Base-by-base conservation (phyloP, 2,113 vertebrate species). In the Platysteira castanea region DNA sequence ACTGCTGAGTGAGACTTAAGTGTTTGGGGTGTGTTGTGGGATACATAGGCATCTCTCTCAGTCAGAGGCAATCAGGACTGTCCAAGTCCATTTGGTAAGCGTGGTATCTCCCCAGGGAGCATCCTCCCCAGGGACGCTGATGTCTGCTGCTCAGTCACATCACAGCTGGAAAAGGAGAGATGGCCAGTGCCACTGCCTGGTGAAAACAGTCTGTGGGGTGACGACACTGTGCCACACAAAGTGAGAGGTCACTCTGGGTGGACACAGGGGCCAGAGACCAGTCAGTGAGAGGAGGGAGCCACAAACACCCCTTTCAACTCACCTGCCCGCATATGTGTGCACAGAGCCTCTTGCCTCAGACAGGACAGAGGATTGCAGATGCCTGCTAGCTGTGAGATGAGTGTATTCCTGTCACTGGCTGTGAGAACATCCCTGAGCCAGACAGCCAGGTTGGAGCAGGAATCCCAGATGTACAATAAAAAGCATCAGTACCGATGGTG, bases 371-470 rank as follows among this genome's bases (percentile, higher is more conserved):
- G n/a, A 57, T 71, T 54, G 79, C 76, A 92, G 63, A 76, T 28
- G 22, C 27, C 53, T 54, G 23, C 30, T 31, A 10, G 57, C 46
- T 54, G 67, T 16, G 21, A 83, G 53, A 63, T 1, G 4, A 52
- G 44, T 0, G 0, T n/a, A 7, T 18, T 35, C 28, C 89, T 57
- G 20, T 20, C 41, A 49, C 31, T 68, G 49, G 49, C 7, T 1
- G 21, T 52, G 46, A 52, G 50, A 41, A 65, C 11, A 28, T 10
- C 19, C 21, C 63, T 77, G 41, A 57, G 46, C n/a, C 90, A 81
- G 53, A 56, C 44, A 47, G n/a, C 4, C 1, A 1, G 22, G 14
- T 6, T 24, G 56, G 54, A 81, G 50, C 42, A 49, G 46, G 30
- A 77, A 28, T 63, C 52, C 31, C 77, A 65, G n/a, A 19, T 18